phyloP scores from a whole-genome alignment of 2,797 vertebrate genomes.

The Gorsachius magnificus region DNA sequence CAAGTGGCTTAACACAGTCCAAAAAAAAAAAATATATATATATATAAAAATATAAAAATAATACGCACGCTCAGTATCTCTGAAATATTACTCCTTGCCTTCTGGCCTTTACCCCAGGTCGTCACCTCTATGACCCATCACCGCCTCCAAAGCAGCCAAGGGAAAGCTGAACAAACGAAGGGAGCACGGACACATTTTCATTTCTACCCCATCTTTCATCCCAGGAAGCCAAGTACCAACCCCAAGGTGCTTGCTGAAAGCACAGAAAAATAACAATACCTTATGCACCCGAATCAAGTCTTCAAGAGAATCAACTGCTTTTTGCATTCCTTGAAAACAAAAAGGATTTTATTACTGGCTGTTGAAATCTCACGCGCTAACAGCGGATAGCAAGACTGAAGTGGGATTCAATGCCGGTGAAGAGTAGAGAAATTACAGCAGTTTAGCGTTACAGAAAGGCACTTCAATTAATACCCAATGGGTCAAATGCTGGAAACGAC shows the following conservation, averaged over 20 bases:
- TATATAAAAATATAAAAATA: too few species aligned
- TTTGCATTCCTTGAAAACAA: background rate
- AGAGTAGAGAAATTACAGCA: background rate
- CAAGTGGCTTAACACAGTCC: background rate
- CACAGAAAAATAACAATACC: background rate
- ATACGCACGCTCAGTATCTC: accelerated
- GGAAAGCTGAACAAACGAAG: accelerated
- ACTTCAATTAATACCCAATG: too few species aligned
- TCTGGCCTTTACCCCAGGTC: background rate
- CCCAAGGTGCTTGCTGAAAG: background rate
- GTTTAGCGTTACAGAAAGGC: background rate
- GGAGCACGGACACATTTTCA: background rate
- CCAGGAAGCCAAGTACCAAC: accelerated
- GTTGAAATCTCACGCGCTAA: background rate
- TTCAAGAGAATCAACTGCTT: background rate
- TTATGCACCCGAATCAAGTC: background rate
- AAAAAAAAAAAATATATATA: background rate
- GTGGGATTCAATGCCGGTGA: accelerated
- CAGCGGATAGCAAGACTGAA: background rate
- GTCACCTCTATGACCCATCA: background rate
- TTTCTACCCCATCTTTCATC: background rate
- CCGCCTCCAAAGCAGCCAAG: background rate
- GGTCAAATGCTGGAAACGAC: accelerated
- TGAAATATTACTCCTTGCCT: background rate
- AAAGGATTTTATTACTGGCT: background rate